Percentiles rank a stretch among this genome's conserved stretches.
These are phyloP conservation scores for Echinarachnius parma DNA, from an alignment of 53 echinoderm and acorn worm genomes.

Conservation along the genomic window DNA sequence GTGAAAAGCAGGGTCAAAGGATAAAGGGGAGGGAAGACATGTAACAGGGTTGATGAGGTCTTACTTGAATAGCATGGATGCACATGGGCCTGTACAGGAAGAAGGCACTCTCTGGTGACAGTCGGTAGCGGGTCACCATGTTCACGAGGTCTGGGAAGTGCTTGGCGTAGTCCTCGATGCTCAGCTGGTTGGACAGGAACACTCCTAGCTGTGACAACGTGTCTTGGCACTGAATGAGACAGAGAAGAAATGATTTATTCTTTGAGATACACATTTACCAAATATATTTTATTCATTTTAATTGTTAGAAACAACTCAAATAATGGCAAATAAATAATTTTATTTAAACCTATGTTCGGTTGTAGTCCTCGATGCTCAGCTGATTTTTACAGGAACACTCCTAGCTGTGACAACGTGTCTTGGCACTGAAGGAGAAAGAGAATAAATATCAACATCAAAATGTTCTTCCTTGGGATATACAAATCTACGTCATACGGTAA, in stretches of 20 bases:
- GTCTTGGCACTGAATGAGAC: constrained; percentile 79
- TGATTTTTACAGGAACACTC: constrained; percentile 82
- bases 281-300: too few species aligned
- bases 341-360: too few species aligned
- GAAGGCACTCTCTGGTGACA: constrained; percentile 96
- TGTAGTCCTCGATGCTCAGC: constrained; percentile 90
- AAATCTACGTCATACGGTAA: too few species aligned
- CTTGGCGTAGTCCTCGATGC: constrained; percentile 90
- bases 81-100: constrained; percentile 87
- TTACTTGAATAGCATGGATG: constrained; percentile 77
- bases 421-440: constrained; percentile 65
- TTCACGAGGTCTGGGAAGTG: constrained; percentile 76
- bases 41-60: too few species aligned
- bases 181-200: constrained; percentile 83
- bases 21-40: too few species aligned
- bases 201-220: constrained; percentile 88
- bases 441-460: too few species aligned
- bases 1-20: too few species aligned
- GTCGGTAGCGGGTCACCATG: constrained; percentile 77
- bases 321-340: too few species aligned
- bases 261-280: too few species aligned
- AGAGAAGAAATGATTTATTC: too few species aligned
- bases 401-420: constrained; percentile 90
- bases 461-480: too few species aligned
- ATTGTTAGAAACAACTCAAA: too few species aligned